These are phyloP conservation scores for Notolepis coatsorum DNA, from an alignment of 2,797 vertebrate genomes.

Conservation along the genomic window DNA sequence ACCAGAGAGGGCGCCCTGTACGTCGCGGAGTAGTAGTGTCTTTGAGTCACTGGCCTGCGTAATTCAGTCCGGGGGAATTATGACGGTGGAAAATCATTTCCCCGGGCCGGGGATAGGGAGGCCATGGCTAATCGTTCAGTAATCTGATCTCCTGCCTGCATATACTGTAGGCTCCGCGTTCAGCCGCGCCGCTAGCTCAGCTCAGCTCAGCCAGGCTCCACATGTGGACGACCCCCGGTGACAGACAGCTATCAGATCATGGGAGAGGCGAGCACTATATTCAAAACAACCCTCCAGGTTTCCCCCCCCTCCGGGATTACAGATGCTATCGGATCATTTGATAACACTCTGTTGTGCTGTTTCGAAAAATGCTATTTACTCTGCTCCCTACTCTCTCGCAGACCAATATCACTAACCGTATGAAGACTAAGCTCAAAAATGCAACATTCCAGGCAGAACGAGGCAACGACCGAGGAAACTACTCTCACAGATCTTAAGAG, in stretches of 20 bases:
- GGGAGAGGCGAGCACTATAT: conserved; percentile 56
- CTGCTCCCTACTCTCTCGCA: conserved; percentile 31
- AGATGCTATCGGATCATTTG: conserved; percentile 76
- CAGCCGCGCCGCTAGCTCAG: conserved; percentile 58
- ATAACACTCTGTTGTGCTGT: conserved; percentile 69
- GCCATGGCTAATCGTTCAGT: conserved; percentile 82
- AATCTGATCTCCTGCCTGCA: conserved; percentile 81
- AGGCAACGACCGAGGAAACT: conserved; percentile 25
- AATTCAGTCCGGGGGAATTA: conserved; percentile 80
- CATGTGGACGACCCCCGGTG: conserved; percentile 70
- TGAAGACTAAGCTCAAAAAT: conserved; percentile 50
- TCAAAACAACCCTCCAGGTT: conserved; percentile 76
- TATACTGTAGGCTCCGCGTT: conserved; percentile 78
- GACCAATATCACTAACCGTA: conserved; percentile 46
- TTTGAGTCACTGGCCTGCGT: conserved; percentile 74
- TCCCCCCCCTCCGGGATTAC: conserved; percentile 75
- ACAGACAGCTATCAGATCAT: conserved; percentile 74
- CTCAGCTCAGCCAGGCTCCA: conserved; percentile 71
- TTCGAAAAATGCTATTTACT: conserved; percentile 75
- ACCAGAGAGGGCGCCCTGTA: too few relatives aligned
- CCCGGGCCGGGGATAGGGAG: conserved; percentile 72
- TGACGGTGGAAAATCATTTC: conserved; percentile 84
- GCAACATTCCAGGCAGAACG: conserved; percentile 46
- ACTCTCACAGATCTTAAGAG: background rate
- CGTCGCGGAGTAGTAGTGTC: conserved; percentile 61